Conservation (phyloP, 2,888 invertebrate genomes). For the Chrysina gloriosa region DNA sequence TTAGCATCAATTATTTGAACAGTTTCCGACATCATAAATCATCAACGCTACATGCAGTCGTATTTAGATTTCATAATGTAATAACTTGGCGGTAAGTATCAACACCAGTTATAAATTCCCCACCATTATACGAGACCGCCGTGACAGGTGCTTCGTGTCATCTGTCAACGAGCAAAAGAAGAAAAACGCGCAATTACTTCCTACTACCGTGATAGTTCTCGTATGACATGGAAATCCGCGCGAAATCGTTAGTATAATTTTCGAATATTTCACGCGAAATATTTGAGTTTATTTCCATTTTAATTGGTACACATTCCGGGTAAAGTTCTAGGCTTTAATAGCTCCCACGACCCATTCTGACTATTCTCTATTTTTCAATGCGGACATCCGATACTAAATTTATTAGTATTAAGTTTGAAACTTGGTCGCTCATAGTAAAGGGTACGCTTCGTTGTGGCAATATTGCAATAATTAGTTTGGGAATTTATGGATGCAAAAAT, state of each 20-base stretch:
- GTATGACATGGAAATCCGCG: slow-evolving; percentile 3
- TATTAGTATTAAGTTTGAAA: slow-evolving; percentile 10
- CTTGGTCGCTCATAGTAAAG: neutral
- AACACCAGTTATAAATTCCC: neutral
- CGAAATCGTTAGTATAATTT: slow-evolving; percentile 21
- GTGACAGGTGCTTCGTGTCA: neutral
- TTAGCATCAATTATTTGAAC: neutral
- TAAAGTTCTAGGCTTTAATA: slow-evolving; percentile 13
- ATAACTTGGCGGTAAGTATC: neutral
- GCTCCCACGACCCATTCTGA: neutral
- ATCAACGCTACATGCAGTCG: neutral
- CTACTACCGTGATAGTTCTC: neutral
- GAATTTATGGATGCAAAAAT: neutral
- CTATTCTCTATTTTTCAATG: slow-evolving; percentile 16
- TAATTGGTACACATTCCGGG: slow-evolving; percentile 27
- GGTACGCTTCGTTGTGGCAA: neutral
- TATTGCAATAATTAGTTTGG: slow-evolving; percentile 11
- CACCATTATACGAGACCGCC: neutral
- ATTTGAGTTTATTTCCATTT: slow-evolving; percentile 32
- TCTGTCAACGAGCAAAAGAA: slow-evolving; percentile 1
- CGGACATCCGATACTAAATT: slow-evolving; percentile 15
- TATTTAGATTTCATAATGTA: neutral
- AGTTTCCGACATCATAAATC: neutral
- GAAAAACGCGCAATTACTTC: slow-evolving; percentile 11
- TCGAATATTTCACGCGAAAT: slow-evolving; percentile 19